Base-by-base conservation (phyloP, 2,113 vertebrate genomes). In the Oreamnos americanus region DNA sequence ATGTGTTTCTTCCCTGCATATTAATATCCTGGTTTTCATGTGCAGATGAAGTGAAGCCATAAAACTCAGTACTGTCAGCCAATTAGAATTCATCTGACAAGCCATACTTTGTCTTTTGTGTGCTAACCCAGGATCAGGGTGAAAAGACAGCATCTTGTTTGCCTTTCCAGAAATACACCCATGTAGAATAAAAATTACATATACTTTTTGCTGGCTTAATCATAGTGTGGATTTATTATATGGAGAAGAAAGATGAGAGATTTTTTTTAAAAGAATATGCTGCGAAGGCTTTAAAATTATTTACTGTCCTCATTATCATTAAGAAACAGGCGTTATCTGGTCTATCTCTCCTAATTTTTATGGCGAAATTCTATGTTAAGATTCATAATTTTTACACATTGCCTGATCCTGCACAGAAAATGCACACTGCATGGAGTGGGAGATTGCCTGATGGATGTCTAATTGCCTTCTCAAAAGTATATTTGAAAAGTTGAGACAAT, bases 231-330 rank as follows among this genome's bases (percentile, higher is more conserved):
- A 94, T 98, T 97, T 98, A 90, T 96, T 98, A 94, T 71, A 95
- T 71, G 84, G 25, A 39, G 30, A 96, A 57, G 30, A 58, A 86
- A 67, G 33, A 89, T 76, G 89, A 87, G 71, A 91, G 3, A 4
- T 1, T 2, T 0, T 60, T 62, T 62, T 15, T n/a, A 67, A n/a
- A 47, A 74, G 30, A 83, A 45, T 8, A 84, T 71, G 5, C 0
- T 0, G 45, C 13, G 33, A 98, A 51, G 91, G 23, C 26, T 96
- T 96, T 76, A 87, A 97, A 94, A 95, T 96, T 98, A 96, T 96
- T 98, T 98, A 96, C 88, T 92, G 5, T 58, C 97, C 88, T 97
- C 33, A 47, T 98, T 98, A 88, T 94, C 43, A 93, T 98, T 97
- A 97, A 84, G 82, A 98, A 97, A 3, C 79, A 89, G 86, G 39